Evolutionary conservation across 2,888 invertebrate genomes (phyloP), one percentile per base, ranked within the genome.

Genomic region (Drosophila flavopinicola): DNA sequence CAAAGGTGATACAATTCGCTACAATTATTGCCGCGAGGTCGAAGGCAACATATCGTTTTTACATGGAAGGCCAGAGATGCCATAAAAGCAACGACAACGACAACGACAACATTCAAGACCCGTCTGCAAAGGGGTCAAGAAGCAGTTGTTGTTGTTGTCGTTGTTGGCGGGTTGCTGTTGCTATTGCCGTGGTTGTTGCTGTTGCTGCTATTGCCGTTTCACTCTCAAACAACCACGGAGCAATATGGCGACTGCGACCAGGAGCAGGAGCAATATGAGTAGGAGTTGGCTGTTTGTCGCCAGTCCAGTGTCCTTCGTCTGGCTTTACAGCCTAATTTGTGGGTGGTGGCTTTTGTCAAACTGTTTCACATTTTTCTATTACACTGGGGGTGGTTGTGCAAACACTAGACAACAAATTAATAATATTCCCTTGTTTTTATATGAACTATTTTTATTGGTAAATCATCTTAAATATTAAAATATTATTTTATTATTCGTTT

Each of bases 311-410:
- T 59, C 17, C 52, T 38, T 41, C 37, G 58, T 48, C 65, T 72
- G 69, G 65, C 56, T 67, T 61, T 64, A 63, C 67, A 69, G 83
- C 70, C 85, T 82, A 85, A 83, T 83, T 85, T 86, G 83, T 84
- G 76, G 85, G 78, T 84, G 84, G 86, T 84, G 75, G 85, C 78
- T 71, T 75, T 82, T 84, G 73, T 74, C 77, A 78, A 82, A 84
- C 76, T 72, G 86, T 84, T 84, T 84, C 82, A 80, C 49, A 78
- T 77, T 85, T 80, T 80, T 39, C 32, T 48, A 38, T 29, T 37
- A 61, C 48, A 52, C 44, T 47, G 35, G 53, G 78, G 78, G 66
- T 78, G 73, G 58, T 51, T 72, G n/a, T 10, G 32, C 9, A 1
- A n/a, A 57, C 83, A 82, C 73, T 67, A 6, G 4, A 0, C 66